phyloP scores from a whole-genome alignment of 2,797 vertebrate genomes.

The Sebastes hopkinsi region DNA sequence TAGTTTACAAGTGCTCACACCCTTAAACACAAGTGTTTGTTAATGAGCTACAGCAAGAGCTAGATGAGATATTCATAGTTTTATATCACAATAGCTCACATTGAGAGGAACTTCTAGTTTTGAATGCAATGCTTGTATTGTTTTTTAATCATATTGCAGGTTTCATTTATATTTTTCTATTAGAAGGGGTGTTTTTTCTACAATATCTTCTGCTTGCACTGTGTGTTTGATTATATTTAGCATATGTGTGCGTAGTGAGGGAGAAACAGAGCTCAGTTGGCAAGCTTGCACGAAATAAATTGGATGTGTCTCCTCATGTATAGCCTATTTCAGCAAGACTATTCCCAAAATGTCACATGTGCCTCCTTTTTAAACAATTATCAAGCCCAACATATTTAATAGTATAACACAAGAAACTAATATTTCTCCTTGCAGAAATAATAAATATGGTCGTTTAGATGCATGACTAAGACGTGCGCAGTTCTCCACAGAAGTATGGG shows the following conservation, averaged over 20 bases:
- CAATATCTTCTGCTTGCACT: not conserved
- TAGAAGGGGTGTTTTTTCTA: not conserved
- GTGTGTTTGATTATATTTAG: constrained; percentile 37
- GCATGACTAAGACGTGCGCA: not conserved
- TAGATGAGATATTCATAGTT: not conserved
- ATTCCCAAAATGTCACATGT: not conserved
- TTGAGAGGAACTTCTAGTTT: not conserved
- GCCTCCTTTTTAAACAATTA: not conserved
- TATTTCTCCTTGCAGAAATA: not conserved
- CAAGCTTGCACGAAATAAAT: constrained; percentile 33
- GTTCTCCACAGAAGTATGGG: not conserved
- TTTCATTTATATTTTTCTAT: not conserved
- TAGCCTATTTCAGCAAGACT: constrained; percentile 13
- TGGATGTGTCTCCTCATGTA: constrained; percentile 13
- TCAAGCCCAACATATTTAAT: not conserved
- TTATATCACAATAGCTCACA: not conserved
- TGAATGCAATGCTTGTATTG: not conserved
- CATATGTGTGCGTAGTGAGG: constrained; percentile 11
- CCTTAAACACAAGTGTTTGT: not conserved
- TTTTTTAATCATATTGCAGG: not conserved
- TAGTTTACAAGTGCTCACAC: not conserved
- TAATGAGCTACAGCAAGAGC: not conserved
- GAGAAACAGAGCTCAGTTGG: constrained; percentile 30
- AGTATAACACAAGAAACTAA: not conserved
- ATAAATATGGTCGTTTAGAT: not conserved